phyloP scores from a whole-genome alignment of 2,113 vertebrate genomes.

The Nycticorax nycticorax region DNA sequence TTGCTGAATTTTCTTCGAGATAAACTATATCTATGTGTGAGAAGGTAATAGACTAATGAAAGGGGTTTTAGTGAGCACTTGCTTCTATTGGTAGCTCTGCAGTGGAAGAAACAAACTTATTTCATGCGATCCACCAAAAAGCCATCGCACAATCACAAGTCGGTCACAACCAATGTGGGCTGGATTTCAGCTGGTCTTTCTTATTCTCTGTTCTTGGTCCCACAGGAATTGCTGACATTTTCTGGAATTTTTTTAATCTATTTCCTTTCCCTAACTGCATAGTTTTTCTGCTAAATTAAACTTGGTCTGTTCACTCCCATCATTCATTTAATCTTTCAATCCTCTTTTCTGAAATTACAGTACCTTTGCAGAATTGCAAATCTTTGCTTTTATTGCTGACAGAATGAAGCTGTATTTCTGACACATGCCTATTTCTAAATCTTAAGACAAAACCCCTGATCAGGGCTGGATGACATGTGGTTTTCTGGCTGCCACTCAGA shows the following conservation, averaged over 20 bases:
- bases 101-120: background rate
- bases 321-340: background rate
- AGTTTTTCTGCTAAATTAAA: background rate
- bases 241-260: background rate
- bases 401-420: slow-evolving; percentile 16
- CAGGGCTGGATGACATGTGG: background rate
- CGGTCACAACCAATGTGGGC: background rate
- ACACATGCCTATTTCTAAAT: background rate
- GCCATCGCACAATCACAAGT: background rate
- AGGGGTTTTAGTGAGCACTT: background rate
- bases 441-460: background rate
- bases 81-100: background rate
- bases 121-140: background rate
- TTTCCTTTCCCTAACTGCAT: background rate
- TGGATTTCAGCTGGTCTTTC: background rate
- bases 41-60: background rate
- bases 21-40: background rate
- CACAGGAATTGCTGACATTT: background rate
- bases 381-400: background rate
- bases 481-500: slow-evolving; percentile 26
- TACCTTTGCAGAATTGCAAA: background rate
- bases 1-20: background rate
- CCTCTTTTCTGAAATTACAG: background rate
- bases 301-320: background rate
- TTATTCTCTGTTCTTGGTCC: background rate